A percentile compares a stretch with the other conserved stretches of the same genome.
Conservation (phyloP, 2,113 vertebrate species). For the Callithrix jacchus region DNA sequence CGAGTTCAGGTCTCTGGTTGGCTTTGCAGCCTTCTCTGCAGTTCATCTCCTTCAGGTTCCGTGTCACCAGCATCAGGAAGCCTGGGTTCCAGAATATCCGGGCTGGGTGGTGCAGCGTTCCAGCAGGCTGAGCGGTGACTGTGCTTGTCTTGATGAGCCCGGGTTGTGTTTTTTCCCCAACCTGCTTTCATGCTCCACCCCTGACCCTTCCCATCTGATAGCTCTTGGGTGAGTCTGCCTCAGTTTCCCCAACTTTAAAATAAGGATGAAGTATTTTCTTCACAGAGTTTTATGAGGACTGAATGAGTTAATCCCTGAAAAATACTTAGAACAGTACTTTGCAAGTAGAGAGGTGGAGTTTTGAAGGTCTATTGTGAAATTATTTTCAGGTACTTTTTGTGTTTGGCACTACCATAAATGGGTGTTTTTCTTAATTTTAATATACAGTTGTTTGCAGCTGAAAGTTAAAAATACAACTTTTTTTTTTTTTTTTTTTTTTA, state of each 20-base stretch:
- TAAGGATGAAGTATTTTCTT: not conserved
- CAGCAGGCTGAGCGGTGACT: accelerated
- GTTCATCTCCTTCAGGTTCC: not conserved
- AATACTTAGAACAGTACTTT: not conserved
- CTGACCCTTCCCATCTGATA: not conserved
- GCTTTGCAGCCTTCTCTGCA: accelerated
- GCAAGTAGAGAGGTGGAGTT: not conserved
- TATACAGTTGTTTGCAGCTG: not conserved
- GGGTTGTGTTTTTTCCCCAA: not conserved
- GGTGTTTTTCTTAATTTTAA: not conserved
- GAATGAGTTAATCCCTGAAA: not conserved
- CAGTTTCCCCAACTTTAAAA: not conserved
- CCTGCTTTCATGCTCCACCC: accelerated
- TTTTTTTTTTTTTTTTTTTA: no score
- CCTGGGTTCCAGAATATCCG: accelerated
- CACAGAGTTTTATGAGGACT: not conserved
- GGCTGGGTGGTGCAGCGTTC: accelerated
- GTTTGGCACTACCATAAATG: not conserved
- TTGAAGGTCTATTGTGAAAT: not conserved
- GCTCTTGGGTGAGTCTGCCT: not conserved
- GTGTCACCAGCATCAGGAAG: accelerated
- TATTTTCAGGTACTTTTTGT: not conserved
- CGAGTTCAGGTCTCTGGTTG: not conserved
- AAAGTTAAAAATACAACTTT: not conserved
- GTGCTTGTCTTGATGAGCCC: accelerated